phyloP scores from a whole-genome alignment of 2,888 invertebrate genomes.

The Troides aeacus region DNA sequence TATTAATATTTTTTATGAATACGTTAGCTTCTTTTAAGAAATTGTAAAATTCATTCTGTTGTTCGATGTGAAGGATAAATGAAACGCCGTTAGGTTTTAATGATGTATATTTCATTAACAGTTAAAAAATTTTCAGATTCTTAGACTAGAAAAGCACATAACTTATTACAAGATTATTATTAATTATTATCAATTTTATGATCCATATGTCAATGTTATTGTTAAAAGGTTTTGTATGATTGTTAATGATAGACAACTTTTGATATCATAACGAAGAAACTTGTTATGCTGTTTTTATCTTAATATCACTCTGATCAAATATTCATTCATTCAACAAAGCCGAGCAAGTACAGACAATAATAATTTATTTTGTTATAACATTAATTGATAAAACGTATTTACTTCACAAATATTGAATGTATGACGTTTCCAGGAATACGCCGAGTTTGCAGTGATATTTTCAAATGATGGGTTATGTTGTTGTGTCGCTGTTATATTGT shows the following conservation, averaged over 20 bases:
- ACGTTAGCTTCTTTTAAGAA: too few species aligned
- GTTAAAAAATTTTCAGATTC: slow-evolving; percentile 40
- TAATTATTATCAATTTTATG: background rate
- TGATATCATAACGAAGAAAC: slow-evolving; percentile 10
- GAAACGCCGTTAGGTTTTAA: slow-evolving; percentile 20
- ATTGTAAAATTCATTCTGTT: too few species aligned
- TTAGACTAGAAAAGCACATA: slow-evolving; percentile 45
- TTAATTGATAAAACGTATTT: slow-evolving; percentile 22
- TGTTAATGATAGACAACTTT: slow-evolving; percentile 20
- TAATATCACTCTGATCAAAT: slow-evolving; percentile 24
- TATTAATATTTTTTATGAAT: background rate
- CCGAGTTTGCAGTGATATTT: slow-evolving; percentile 10
- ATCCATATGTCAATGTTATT: slow-evolving; percentile 13
- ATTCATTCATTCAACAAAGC: slow-evolving; percentile 19
- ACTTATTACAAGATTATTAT: slow-evolving; percentile 11
- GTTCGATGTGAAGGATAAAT: background rate
- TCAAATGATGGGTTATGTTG: background rate
- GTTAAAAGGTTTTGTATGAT: background rate
- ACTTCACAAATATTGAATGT: slow-evolving; percentile 23
- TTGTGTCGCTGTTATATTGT: slow-evolving; percentile 11
- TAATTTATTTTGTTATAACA: slow-evolving; percentile 23
- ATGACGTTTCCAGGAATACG: slow-evolving; percentile 20
- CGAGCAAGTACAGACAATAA: slow-evolving; percentile 13
- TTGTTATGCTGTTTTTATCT: slow-evolving; percentile 22
- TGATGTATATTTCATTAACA: slow-evolving; percentile 37